These are phyloP conservation scores for Nomada goodeniana DNA, from an alignment of 2,888 invertebrate species.

Conservation along the genomic window DNA sequence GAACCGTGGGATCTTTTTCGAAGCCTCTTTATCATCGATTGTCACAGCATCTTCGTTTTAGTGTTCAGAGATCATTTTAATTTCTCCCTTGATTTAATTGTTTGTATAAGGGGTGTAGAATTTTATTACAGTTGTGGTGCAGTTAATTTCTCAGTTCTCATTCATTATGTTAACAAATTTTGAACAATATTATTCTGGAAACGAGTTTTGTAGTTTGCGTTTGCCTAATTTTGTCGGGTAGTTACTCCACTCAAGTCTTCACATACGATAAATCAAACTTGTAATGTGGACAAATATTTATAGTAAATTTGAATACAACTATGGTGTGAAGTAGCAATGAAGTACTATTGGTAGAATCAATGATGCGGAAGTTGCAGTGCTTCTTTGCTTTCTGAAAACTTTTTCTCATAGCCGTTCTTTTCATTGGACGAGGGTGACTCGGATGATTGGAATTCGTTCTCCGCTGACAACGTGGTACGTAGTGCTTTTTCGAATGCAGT, in stretches of 20 bases:
- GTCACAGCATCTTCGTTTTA: not conserved
- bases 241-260: not conserved
- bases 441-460: conserved; percentile 57
- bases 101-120: too few relatives aligned
- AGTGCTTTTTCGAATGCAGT: conserved; percentile 35
- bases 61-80: not conserved
- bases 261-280: not conserved
- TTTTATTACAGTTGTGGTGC: not conserved
- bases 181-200: not conserved
- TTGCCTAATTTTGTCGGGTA: not conserved
- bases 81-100: not conserved
- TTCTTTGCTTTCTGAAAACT: conserved; percentile 31
- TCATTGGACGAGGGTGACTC: conserved; percentile 50
- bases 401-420: conserved; percentile 44
- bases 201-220: not conserved
- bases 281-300: not conserved
- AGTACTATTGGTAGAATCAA: not conserved
- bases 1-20: conserved; percentile 23
- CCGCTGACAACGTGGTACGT: conserved; percentile 38
- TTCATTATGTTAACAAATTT: not conserved
- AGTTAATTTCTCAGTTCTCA: not conserved
- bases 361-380: conserved; percentile 41
- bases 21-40: not conserved
- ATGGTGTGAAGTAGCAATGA: not conserved
- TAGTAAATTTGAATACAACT: not conserved